Percentiles rank a stretch among this genome's conserved stretches.
Evolutionary conservation across 2,113 vertebrate genomes (phyloP).

Genomic region (Actinemys pallida): DNA sequence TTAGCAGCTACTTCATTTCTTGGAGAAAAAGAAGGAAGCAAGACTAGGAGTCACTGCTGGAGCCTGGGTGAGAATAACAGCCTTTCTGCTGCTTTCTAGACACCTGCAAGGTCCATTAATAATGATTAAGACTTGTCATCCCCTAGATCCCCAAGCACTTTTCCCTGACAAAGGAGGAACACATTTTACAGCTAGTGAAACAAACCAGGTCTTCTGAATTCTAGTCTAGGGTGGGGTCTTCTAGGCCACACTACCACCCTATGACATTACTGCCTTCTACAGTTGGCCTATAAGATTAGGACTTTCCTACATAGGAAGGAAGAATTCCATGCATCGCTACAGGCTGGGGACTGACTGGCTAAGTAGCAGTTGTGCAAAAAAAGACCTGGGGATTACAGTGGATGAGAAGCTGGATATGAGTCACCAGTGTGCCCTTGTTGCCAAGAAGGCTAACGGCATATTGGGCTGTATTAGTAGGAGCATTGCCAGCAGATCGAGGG

Average conservation of each 20-base stretch:
- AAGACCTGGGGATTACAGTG: too few species aligned
- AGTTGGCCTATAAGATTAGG: neutral
- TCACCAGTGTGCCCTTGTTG: too few species aligned
- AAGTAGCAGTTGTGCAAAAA: too few species aligned
- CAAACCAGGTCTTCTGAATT: neutral
- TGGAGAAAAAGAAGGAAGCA: neutral
- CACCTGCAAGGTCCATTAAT: neutral
- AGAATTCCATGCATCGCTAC: too few species aligned
- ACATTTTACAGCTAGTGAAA: neutral
- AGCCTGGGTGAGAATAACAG: neutral
- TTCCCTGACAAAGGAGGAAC: neutral
- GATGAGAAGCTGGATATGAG: too few species aligned
- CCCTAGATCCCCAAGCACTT: neutral
- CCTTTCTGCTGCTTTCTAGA: neutral
- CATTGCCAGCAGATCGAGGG: too few species aligned
- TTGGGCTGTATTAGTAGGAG: too few species aligned
- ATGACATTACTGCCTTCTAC: neutral
- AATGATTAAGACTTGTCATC: fast-evolving
- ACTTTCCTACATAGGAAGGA: neutral
- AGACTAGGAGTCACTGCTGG: neutral
- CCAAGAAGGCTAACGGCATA: too few species aligned
- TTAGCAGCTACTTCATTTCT: neutral
- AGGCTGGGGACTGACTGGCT: too few species aligned
- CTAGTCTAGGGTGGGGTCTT: neutral
- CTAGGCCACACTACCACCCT: neutral